These are phyloP conservation scores for Squalus acanthias DNA, from an alignment of 2,797 vertebrate genomes.

Conservation along the genomic window DNA sequence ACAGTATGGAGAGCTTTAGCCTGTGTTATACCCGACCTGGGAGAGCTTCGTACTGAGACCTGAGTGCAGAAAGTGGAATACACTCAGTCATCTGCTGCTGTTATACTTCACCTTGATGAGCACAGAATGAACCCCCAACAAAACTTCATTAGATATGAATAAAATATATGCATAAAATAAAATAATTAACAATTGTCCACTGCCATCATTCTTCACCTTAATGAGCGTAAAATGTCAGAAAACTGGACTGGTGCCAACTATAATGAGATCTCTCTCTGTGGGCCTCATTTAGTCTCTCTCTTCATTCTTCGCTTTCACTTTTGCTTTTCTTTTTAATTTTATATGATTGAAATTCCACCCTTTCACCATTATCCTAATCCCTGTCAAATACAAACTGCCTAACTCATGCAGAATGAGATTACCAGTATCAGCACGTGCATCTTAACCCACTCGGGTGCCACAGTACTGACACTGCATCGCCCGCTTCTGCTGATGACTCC, in stretches of 20 bases:
- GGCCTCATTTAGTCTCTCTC: not conserved
- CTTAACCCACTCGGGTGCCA: not conserved
- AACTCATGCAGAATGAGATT: not conserved
- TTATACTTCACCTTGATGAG: not conserved
- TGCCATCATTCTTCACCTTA: slow-evolving; percentile 24
- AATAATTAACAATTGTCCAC: slow-evolving; percentile 23
- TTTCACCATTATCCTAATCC: not conserved
- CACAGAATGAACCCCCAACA: not conserved
- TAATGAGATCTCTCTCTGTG: not conserved
- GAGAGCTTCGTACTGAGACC: not conserved
- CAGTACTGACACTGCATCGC: not conserved
- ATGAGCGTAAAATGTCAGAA: slow-evolving; percentile 8
- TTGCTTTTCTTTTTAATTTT: not conserved
- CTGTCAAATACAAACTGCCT: not conserved
- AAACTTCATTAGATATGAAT: not conserved
- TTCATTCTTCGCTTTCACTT: not conserved
- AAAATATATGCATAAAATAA: slow-evolving; percentile 22
- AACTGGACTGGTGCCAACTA: not conserved
- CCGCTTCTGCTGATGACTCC: too few relatives aligned
- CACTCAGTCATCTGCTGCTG: too few relatives aligned
- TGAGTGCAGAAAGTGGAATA: not conserved
- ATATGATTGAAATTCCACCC: not conserved
- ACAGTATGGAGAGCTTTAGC: not conserved
- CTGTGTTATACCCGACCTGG: not conserved
- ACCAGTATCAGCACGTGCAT: too few relatives aligned